phyloP scores from a whole-genome alignment of 2,113 vertebrate species.

The Tursiops truncatus region DNA sequence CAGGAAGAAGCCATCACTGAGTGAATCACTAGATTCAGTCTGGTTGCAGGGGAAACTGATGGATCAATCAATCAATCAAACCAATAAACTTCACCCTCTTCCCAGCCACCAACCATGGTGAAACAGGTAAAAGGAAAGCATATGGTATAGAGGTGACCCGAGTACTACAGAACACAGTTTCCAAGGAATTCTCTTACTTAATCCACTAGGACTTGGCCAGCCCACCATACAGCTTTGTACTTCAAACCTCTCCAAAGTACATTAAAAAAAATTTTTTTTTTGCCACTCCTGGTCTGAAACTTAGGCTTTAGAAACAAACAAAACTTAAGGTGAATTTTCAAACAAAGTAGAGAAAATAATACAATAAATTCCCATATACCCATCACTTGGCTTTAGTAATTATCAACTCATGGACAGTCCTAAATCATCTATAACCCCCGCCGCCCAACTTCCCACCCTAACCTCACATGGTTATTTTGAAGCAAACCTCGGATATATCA shows the following conservation, averaged over 20 bases:
- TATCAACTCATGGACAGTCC: not conserved
- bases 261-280: not conserved
- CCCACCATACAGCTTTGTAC: not conserved
- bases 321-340: not conserved
- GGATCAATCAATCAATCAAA: slow-evolving; percentile 2
- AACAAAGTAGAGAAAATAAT: slow-evolving; percentile 38
- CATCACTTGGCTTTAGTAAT: not conserved
- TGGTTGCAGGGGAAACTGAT: slow-evolving; percentile 1
- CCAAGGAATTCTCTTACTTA: not conserved
- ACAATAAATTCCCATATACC: not conserved
- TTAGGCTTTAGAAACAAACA: not conserved
- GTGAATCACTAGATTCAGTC: not conserved
- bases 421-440: not conserved
- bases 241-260: not conserved
- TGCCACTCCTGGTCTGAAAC: not conserved
- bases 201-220: not conserved
- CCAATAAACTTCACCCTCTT: not conserved
- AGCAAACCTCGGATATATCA: not conserved
- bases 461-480: not conserved
- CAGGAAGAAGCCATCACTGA: not conserved
- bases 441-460: not conserved
- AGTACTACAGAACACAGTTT: not conserved
- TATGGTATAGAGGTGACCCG: not conserved
- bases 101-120: not conserved
- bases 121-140: not conserved